phyloP scores from a whole-genome alignment of 2,797 vertebrate species.

The Columba guinea region DNA sequence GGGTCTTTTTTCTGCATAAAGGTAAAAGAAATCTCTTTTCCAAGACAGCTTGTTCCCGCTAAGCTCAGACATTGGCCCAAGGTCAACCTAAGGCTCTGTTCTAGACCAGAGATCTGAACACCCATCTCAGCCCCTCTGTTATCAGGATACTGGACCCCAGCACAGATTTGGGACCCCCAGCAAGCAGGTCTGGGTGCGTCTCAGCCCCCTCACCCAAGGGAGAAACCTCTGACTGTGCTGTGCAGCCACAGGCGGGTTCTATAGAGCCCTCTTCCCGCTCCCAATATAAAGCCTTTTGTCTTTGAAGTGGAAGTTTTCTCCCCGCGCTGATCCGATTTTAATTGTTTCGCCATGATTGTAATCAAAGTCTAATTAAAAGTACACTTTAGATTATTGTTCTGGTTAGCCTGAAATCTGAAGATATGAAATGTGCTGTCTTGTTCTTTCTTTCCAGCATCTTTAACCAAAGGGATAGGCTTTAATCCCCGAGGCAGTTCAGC shows the following conservation, averaged over 20 bases:
- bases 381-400: background rate
- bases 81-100: background rate
- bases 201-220: background rate
- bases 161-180: background rate
- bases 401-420: conserved; percentile 6
- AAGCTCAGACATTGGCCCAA: background rate
- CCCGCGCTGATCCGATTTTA: background rate
- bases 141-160: background rate
- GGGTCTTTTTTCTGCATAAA: background rate
- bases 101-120: background rate
- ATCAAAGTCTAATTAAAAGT: conserved; percentile 63
- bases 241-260: fast-evolving
- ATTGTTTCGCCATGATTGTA: conserved; percentile 16
- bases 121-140: background rate
- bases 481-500: background rate
- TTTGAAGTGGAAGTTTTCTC: conserved; percentile 30
- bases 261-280: background rate
- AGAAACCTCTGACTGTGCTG: background rate
- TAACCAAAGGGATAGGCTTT: background rate
- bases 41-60: background rate
- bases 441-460: background rate
- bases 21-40: background rate
- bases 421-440: background rate
- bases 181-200: background rate
- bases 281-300: background rate